Evolutionary conservation across 2,888 invertebrate species (phyloP).

Genomic region (Neoascia interrupta): DNA sequence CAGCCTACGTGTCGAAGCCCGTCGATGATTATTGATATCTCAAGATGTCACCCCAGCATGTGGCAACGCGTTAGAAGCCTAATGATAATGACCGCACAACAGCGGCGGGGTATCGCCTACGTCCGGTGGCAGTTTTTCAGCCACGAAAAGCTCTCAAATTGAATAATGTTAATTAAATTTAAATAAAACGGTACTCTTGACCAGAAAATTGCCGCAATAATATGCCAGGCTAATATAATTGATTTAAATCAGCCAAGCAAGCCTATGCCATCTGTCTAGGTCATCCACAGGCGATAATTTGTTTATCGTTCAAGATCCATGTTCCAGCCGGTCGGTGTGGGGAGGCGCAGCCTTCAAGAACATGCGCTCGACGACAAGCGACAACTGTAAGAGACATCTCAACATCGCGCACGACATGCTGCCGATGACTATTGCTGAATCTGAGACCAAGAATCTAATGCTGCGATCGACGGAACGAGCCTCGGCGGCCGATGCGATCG

Average conservation of each 20-base stretch:
- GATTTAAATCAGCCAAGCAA: slow-evolving; percentile 40
- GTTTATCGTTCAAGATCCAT: slow-evolving; percentile 53
- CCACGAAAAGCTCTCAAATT: slow-evolving; percentile 19
- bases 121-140: slow-evolving; percentile 44
- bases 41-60: slow-evolving; percentile 64
- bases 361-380: slow-evolving; percentile 57
- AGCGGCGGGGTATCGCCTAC: not conserved
- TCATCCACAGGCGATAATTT: slow-evolving; percentile 61
- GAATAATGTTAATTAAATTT: slow-evolving; percentile 49
- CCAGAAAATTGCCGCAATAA: slow-evolving; percentile 44
- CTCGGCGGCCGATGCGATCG: slow-evolving; percentile 5
- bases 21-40: slow-evolving; percentile 63
- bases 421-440: slow-evolving; percentile 35
- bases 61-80: slow-evolving; percentile 41
- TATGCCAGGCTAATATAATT: slow-evolving; percentile 59
- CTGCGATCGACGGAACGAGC: too few species aligned
- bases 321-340: slow-evolving; percentile 45
- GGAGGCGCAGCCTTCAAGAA: slow-evolving; percentile 55
- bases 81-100: slow-evolving; percentile 51
- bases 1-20: slow-evolving; percentile 34
- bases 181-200: slow-evolving; percentile 38
- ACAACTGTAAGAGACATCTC: slow-evolving; percentile 62
- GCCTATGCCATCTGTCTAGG: slow-evolving; percentile 45
- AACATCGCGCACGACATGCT: slow-evolving; percentile 22
- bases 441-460: slow-evolving; percentile 54